These are phyloP conservation scores for Sylvicola cinctus DNA, from an alignment of 2,888 invertebrate species.

Conservation along the genomic window DNA sequence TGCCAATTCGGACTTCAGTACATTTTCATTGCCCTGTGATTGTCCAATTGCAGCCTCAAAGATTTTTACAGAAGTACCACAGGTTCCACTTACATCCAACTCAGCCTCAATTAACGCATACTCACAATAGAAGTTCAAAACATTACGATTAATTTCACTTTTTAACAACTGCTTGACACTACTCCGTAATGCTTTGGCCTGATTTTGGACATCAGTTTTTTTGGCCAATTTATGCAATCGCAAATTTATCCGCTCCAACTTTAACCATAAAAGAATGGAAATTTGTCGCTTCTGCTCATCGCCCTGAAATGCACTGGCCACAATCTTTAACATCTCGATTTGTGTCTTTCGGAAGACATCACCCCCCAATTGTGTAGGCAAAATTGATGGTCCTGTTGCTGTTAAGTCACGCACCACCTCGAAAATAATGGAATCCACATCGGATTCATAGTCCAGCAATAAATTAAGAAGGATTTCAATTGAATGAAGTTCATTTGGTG, in stretches of 20 bases:
- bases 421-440: slow-evolving; percentile 13
- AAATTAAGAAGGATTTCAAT: slow-evolving; percentile 29
- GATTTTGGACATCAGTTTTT: slow-evolving; percentile 19
- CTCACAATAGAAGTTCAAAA: slow-evolving; percentile 36
- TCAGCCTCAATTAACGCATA: slow-evolving; percentile 39
- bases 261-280: slow-evolving; percentile 38
- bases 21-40: slow-evolving; percentile 7
- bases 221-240: slow-evolving; percentile 25
- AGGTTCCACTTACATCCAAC: slow-evolving; percentile 25
- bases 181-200: slow-evolving; percentile 24
- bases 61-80: slow-evolving; percentile 22
- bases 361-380: slow-evolving; percentile 35
- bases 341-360: slow-evolving; percentile 35
- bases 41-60: slow-evolving; percentile 27
- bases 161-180: slow-evolving; percentile 34
- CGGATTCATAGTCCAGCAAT: slow-evolving; percentile 12
- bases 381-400: slow-evolving; percentile 33
- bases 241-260: slow-evolving; percentile 34
- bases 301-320: slow-evolving; percentile 27
- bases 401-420: slow-evolving; percentile 28
- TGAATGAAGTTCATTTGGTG: slow-evolving; percentile 24
- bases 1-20: slow-evolving; percentile 12
- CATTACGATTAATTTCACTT: slow-evolving; percentile 29
- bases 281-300: slow-evolving; percentile 27
- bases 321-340: slow-evolving; percentile 28